These are phyloP conservation scores for Indicator maculatus DNA, from an alignment of 2,113 vertebrate genomes.

Conservation along the genomic window DNA sequence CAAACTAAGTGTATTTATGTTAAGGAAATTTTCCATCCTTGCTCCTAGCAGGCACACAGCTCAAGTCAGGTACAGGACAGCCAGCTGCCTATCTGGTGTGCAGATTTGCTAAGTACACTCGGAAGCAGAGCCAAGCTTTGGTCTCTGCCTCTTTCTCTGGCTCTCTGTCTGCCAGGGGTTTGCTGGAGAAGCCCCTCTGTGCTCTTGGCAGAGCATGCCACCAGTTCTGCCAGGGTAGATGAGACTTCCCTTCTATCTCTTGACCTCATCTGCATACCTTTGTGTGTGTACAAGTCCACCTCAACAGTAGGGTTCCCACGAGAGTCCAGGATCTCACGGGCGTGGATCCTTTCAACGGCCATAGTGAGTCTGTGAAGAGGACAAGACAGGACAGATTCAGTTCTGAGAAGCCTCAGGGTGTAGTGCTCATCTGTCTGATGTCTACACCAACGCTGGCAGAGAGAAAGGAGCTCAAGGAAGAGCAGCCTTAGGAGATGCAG, in stretches of 20 bases:
- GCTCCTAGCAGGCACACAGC: rapidly evolving
- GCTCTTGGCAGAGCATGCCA: rapidly evolving
- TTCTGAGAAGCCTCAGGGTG: not conserved
- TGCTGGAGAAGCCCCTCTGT: not conserved
- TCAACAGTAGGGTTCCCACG: constrained; percentile 94
- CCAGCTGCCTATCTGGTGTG: rapidly evolving
- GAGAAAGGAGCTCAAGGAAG: not conserved
- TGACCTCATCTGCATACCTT: constrained; percentile 71
- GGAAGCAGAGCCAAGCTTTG: not conserved
- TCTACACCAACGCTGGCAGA: not conserved
- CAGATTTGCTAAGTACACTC: not conserved
- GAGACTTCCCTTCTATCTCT: not conserved
- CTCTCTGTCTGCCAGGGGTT: not conserved
- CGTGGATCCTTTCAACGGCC: constrained; percentile 89
- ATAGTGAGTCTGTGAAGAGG: constrained; percentile 72
- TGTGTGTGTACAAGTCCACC: constrained; percentile 88
- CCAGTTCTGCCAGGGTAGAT: rapidly evolving
- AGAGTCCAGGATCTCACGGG: constrained; percentile 93
- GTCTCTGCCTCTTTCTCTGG: not conserved
- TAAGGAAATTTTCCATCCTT: rapidly evolving
- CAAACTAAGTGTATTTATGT: not conserved
- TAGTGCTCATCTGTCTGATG: not conserved
- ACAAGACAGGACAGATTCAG: not conserved
- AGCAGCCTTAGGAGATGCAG: not conserved
- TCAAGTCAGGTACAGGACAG: not conserved